These are phyloP conservation scores for Orientallactaga bullata DNA, from an alignment of 2,113 vertebrate genomes.

Conservation along the genomic window DNA sequence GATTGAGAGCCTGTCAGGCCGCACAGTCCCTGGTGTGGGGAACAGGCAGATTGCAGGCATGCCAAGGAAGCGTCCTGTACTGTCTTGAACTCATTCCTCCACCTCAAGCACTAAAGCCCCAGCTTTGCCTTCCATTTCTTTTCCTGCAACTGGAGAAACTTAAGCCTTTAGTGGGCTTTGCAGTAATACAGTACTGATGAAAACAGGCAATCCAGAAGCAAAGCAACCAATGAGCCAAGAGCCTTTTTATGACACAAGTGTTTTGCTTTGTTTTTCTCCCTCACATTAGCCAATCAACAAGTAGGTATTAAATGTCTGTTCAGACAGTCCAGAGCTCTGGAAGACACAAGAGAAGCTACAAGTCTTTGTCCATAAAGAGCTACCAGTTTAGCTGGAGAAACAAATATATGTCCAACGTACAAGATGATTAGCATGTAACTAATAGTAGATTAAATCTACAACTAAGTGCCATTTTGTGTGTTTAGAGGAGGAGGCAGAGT, in stretches of 20 bases:
- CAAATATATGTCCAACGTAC: background rate
- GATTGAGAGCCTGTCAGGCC: background rate
- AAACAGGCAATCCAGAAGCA: constrained; percentile 4
- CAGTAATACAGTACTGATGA: background rate
- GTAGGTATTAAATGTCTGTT: constrained; percentile 62
- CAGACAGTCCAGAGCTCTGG: background rate
- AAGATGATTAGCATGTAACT: background rate
- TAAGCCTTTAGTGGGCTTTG: background rate
- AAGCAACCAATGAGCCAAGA: constrained; percentile 2
- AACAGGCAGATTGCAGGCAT: background rate
- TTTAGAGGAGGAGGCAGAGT: background rate
- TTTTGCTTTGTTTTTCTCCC: constrained; percentile 48
- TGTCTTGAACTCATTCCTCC: background rate
- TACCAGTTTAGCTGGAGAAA: background rate
- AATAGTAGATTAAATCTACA: background rate
- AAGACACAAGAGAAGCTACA: background rate
- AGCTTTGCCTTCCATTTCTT: background rate
- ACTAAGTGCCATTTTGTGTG: background rate
- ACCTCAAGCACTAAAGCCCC: background rate
- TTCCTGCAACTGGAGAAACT: constrained; percentile 3
- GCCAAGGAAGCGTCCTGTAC: background rate
- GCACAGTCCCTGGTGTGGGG: background rate
- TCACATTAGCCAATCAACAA: constrained; percentile 42
- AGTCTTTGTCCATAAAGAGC: constrained; percentile 27
- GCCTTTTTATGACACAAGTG: constrained; percentile 37